These are phyloP conservation scores for Taeniopygia guttata DNA, from an alignment of 2,797 vertebrate species.

Conservation along the genomic window DNA sequence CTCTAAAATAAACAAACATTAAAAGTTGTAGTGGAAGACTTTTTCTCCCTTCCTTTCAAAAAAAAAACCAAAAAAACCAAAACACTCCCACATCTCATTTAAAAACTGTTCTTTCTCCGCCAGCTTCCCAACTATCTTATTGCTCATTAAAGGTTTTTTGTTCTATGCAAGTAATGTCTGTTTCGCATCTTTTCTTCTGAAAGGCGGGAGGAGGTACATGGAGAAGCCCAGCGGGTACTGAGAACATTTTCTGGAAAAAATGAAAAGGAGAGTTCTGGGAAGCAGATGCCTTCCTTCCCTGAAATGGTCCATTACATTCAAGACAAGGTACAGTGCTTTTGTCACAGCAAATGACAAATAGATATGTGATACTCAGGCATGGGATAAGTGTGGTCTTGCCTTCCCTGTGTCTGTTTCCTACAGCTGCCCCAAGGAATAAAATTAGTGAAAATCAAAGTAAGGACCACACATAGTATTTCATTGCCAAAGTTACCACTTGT, in stretches of 20 bases:
- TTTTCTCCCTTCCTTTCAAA: neutral
- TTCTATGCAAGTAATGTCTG: neutral
- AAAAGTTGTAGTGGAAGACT: neutral
- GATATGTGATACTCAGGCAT: neutral
- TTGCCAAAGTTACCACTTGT: neutral
- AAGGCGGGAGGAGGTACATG: constrained; percentile 93
- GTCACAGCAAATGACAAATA: neutral
- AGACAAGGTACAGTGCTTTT: constrained; percentile 85
- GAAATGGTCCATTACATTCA: constrained; percentile 96
- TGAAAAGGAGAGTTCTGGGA: constrained; percentile 84
- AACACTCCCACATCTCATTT: neutral
- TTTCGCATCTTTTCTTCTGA: constrained; percentile 30
- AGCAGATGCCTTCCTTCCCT: constrained; percentile 92
- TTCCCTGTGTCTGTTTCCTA: neutral
- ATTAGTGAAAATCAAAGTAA: neutral
- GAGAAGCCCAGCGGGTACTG: constrained; percentile 88
- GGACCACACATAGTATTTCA: neutral
- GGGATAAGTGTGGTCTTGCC: neutral
- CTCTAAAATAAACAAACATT: neutral
- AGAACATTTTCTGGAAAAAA: constrained; percentile 81
- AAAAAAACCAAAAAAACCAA: neutral
- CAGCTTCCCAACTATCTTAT: neutral
- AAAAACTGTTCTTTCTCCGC: neutral
- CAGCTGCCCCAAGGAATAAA: neutral
- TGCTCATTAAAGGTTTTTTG: neutral